A percentile compares a stretch with the other conserved stretches of the same genome.
Evolutionary conservation across 2,113 vertebrate species (phyloP).

Genomic region (Thermophis baileyi): DNA sequence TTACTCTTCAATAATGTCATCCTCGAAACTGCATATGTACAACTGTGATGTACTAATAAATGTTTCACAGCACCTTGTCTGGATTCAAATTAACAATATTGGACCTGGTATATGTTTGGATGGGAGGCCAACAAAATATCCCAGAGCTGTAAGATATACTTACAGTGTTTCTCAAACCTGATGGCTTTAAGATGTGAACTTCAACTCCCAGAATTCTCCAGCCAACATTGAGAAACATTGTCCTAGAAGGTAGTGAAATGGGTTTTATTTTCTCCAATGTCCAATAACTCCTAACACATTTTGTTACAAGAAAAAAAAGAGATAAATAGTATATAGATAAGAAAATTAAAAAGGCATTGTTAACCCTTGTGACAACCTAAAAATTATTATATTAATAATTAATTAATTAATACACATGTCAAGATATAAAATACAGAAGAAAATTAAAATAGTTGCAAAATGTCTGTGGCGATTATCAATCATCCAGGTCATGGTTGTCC

Average conservation of each 20-base stretch:
- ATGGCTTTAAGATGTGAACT: no score
- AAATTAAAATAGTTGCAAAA: no score
- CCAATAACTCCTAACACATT: background rate
- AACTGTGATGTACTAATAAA: background rate
- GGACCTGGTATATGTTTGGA: background rate
- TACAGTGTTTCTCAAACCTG: no score
- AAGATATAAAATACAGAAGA: no score
- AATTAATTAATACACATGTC: no score
- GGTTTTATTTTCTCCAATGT: background rate
- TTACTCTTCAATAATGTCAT: background rate
- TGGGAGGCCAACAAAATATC: background rate
- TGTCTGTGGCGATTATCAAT: no score
- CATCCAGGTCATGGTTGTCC: no score
- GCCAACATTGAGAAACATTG: no score
- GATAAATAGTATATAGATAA: background rate
- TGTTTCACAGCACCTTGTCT: background rate
- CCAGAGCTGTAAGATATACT: background rate
- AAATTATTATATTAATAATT: background rate
- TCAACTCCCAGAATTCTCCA: no score
- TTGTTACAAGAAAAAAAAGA: background rate
- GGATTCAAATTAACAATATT: background rate
- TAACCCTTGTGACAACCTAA: background rate
- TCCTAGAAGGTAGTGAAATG: background rate
- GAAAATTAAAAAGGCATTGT: background rate
- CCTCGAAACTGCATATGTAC: background rate